These are phyloP conservation scores for Dolichoris vasculosae DNA, from an alignment of 1,140 invertebrate species.

Conservation along the genomic window DNA sequence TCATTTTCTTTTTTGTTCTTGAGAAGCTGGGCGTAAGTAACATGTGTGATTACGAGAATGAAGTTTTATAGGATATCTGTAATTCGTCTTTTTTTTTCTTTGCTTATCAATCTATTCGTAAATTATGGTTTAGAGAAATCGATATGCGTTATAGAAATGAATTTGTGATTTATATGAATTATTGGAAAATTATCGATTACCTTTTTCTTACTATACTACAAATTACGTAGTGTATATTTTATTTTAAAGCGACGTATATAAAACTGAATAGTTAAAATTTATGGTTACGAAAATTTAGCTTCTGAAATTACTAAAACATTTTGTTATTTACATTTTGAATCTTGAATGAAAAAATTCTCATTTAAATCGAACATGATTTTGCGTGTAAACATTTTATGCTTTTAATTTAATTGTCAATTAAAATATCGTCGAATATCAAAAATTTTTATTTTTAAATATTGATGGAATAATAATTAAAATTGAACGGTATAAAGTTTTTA, in stretches of 20 bases:
- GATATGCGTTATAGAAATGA: constrained; percentile 1
- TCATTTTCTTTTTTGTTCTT: constrained; percentile 18
- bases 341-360: neutral
- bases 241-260: neutral
- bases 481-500: too few species aligned
- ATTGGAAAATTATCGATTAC: constrained; percentile 15
- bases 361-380: neutral
- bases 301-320: constrained; percentile 6
- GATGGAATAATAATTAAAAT: too few species aligned
- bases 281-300: neutral
- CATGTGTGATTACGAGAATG: constrained; percentile 35
- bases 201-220: neutral
- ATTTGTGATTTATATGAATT: constrained; percentile 26
- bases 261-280: neutral
- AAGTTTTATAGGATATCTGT: neutral
- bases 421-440: too few species aligned
- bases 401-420: too few species aligned
- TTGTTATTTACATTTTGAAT: neutral
- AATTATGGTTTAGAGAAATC: constrained; percentile 24
- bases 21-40: neutral
- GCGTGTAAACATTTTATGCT: neutral
- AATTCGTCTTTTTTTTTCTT: neutral
- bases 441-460: too few species aligned
- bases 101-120: constrained; percentile 6
- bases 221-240: neutral